Conservation (phyloP, 2,888 invertebrate species). For the Helicoverpa assulta region DNA sequence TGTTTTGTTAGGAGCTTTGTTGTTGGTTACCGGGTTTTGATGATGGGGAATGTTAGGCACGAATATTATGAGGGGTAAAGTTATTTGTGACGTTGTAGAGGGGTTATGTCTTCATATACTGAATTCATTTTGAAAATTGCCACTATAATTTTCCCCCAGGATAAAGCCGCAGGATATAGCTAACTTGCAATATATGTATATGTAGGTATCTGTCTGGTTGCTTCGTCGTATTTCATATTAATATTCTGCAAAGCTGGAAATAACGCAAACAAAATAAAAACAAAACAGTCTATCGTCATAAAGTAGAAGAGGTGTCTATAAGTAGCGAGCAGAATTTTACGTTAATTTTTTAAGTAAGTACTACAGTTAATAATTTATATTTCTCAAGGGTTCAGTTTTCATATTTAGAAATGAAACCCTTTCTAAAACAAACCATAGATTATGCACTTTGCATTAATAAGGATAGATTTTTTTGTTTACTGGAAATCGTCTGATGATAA, state of each 20-base stretch:
- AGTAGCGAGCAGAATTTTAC: slow-evolving; percentile 32
- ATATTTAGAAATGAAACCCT: not conserved
- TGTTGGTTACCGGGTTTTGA: not conserved
- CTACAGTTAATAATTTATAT: slow-evolving; percentile 1
- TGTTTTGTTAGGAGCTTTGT: too few species aligned
- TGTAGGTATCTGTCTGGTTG: not conserved
- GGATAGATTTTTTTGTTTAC: too few species aligned
- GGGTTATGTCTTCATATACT: too few species aligned
- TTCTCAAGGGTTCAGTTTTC: slow-evolving; percentile 21
- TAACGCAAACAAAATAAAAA: slow-evolving; percentile 59
- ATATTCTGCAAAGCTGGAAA: slow-evolving; percentile 26
- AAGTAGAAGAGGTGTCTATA: slow-evolving; percentile 32
- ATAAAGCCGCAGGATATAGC: not conserved
- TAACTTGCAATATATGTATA: not conserved
- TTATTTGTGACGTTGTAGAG: too few species aligned
- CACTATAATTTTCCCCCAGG: too few species aligned
- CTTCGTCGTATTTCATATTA: slow-evolving; percentile 42
- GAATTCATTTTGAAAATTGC: too few species aligned
- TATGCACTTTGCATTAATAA: too few species aligned
- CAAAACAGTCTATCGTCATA: slow-evolving; percentile 41
- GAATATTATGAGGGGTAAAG: too few species aligned
- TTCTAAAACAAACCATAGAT: not conserved
- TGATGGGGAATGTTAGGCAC: too few species aligned
- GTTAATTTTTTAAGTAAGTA: slow-evolving; percentile 26
- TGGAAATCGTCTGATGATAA: too few species aligned